Percentiles rank a stretch among this genome's conserved stretches.
phyloP scores from a whole-genome alignment of 1,140 invertebrate species.

The Popillia japonica region DNA sequence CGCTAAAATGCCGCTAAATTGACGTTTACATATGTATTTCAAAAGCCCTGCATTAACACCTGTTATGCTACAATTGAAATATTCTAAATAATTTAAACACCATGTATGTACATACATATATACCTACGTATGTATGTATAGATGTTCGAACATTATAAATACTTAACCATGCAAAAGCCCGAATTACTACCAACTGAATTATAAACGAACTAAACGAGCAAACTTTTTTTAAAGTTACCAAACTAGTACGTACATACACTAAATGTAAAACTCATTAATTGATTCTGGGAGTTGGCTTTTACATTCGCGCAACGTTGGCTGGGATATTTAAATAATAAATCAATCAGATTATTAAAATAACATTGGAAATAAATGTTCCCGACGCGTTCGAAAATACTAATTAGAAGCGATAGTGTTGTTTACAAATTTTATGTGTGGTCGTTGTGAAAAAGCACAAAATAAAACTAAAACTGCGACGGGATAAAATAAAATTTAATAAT shows the following conservation, averaged over 20 bases:
- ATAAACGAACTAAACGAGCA: background rate
- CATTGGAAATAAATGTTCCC: background rate
- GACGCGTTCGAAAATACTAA: background rate
- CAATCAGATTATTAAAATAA: slow-evolving; percentile 10
- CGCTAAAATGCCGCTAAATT: too few relatives aligned
- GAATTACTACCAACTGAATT: background rate
- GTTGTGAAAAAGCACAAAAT: background rate
- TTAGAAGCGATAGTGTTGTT: background rate
- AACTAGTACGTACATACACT: background rate
- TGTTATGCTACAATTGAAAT: too few relatives aligned
- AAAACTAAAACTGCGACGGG: too few relatives aligned
- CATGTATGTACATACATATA: too few relatives aligned
- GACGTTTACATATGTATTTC: too few relatives aligned
- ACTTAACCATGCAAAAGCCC: background rate
- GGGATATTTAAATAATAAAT: background rate
- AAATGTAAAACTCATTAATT: slow-evolving; percentile 3
- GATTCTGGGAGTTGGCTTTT: background rate
- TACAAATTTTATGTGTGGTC: background rate
- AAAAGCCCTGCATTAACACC: too few relatives aligned
- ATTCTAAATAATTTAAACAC: too few relatives aligned
- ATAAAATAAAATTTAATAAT: too few relatives aligned
- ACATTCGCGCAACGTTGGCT: too few relatives aligned
- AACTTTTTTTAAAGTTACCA: background rate
- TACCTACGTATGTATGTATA: too few relatives aligned
- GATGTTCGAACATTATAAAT: too few relatives aligned